Conservation (phyloP, 2,888 invertebrate species). For the Lamellibrachia satsuma region DNA sequence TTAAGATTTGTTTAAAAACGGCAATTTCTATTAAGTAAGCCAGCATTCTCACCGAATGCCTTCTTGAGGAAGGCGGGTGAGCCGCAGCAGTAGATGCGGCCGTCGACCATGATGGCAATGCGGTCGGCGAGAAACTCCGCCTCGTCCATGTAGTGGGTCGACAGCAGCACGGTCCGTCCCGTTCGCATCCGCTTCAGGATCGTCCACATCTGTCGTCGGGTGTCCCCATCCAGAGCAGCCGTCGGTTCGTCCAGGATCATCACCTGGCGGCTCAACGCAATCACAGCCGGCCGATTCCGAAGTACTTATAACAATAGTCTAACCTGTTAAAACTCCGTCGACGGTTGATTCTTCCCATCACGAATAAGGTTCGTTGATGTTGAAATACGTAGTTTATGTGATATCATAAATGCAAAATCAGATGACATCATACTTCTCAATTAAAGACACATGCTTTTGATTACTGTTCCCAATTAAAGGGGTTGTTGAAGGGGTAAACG, state of each 20-base stretch:
- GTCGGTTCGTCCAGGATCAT: constrained; percentile 22
- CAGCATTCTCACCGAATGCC: constrained; percentile 17
- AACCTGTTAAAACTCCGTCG: too few relatives aligned
- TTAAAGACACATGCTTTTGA: too few relatives aligned
- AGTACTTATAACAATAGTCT: too few relatives aligned
- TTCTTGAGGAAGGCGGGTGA: constrained; percentile 26
- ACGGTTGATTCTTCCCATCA: too few relatives aligned
- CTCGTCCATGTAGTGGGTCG: constrained; percentile 26
- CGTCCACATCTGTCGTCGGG: constrained; percentile 19
- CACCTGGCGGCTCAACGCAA: constrained; percentile 20
- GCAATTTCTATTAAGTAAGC: too few relatives aligned
- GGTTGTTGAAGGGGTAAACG: too few relatives aligned
- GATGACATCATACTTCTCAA: too few relatives aligned
- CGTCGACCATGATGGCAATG: constrained; percentile 18
- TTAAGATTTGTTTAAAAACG: too few relatives aligned
- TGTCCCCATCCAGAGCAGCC: constrained; percentile 18
- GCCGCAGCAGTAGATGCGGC: constrained; percentile 19
- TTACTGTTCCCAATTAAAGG: too few relatives aligned
- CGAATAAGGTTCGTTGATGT: too few relatives aligned
- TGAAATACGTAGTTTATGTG: too few relatives aligned
- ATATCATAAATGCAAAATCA: too few relatives aligned
- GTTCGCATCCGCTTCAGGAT: background rate
- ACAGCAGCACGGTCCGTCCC: constrained; percentile 18
- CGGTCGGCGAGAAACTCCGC: constrained; percentile 23
- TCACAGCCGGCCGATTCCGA: background rate